Base-by-base conservation (phyloP, 1,140 invertebrate species). In the Streblospio benedicti region DNA sequence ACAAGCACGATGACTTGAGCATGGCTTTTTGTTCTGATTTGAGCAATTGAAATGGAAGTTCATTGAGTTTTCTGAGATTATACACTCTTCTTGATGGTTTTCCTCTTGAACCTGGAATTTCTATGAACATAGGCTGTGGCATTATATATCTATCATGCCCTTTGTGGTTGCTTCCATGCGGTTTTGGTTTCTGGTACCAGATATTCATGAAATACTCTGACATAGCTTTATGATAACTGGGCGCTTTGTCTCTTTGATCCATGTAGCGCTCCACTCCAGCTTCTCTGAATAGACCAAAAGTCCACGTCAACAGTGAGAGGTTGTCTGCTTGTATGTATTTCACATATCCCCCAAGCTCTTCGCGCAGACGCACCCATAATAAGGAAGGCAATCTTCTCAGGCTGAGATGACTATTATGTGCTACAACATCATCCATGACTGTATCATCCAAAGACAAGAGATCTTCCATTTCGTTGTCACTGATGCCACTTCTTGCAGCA, bases 1-100 rank as follows among this genome's bases (percentile, higher is more conserved):
- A 98, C 2, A 98, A 81, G 6, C 96, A 92, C 69, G 93, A 84
- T 56, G 88, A 85, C 73, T 94, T 97, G 0, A 98, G 80, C 77
- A 95, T 91, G 51, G 88, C 86, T 69, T 91, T 92, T 44, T 93
- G 84, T 53, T 88, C 85, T 0, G 93, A 87, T 30, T 93, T 81
- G 0, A 97, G 35, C 4, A 77, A 64, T 60, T 90, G 87, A 76
- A 84, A 87, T 54, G 89, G 89, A 44, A 91, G 78, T 76, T 92
- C 89, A 74, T 89, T 87, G 44, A 89, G 78, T 77, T 87, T 88
- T 71, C 89, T 78, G n/a, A 83, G 81, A 74, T 91, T 89, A 72
- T 85, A 76, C 18, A 80, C 93, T 92, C 71, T 90, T 63, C 49
- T 49, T 23, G 63, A 62, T 4, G 59, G 49, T n/a, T n/a, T n/a